phyloP scores from a whole-genome alignment of 2,888 invertebrate genomes.

The Microchrysa polita region DNA sequence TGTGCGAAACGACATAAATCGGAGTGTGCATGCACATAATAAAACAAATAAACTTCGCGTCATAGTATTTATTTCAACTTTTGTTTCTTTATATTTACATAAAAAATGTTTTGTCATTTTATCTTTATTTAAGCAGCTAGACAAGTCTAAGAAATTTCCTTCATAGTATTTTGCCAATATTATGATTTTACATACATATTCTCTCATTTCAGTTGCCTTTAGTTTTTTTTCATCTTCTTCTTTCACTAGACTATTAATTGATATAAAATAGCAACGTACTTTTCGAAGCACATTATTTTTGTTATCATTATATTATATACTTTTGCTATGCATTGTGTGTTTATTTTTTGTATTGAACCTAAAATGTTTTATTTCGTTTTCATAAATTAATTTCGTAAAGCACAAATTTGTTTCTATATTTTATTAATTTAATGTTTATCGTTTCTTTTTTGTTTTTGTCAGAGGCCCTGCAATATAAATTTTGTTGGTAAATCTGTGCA shows the following conservation, averaged over 20 bases:
- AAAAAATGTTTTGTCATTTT: slow-evolving; percentile 9
- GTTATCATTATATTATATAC: no score
- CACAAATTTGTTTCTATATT: slow-evolving; percentile 10
- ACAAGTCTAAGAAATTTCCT: not conserved
- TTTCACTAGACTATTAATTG: slow-evolving; percentile 28
- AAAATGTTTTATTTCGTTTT: no score
- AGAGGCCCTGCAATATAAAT: not conserved
- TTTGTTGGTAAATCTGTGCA: not conserved
- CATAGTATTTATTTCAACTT: slow-evolving; percentile 1
- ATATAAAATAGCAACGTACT: slow-evolving; percentile 24
- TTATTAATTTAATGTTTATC: not conserved
- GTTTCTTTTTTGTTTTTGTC: not conserved
- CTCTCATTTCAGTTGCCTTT: not conserved
- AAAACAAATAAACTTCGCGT: not conserved
- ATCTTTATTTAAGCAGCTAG: slow-evolving; percentile 2
- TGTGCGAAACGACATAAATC: no score
- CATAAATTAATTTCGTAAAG: not conserved
- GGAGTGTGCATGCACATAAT: no score
- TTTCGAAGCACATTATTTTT: slow-evolving; percentile 3
- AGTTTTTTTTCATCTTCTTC: no score
- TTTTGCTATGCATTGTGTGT: not conserved
- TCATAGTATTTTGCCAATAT: not conserved
- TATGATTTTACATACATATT: not conserved
- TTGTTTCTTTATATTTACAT: slow-evolving; percentile 22
- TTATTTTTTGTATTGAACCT: not conserved